Base-by-base conservation (phyloP, 2,113 vertebrate species). In the Archocentrus centrarchus region DNA sequence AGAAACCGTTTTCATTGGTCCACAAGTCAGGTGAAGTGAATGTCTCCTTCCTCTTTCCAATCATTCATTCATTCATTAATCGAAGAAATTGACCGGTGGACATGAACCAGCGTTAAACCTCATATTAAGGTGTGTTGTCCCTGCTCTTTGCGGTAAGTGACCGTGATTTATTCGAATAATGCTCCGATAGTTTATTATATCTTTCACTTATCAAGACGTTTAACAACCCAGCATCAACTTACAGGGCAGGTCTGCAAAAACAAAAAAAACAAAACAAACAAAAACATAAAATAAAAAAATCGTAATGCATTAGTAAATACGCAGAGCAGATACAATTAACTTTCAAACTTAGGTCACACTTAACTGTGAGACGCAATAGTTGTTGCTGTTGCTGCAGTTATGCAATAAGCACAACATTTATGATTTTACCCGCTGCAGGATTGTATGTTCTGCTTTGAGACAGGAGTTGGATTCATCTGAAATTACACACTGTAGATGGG, bases 21-120 rank as follows among this genome's bases (percentile, higher is more conserved):
- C 9, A 32, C 3, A 18, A 1, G 0, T 35, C 35, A 68, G 47
- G 75, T 0, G 3, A n/a, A n/a, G n/a, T n/a, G n/a, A 24, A 2
- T 1, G 44, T 70, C 9, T 70, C 15, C 18, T 13, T 22, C 6
- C 30, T 9, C 47, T 5, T 2, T 22, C 6, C 6, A 0, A 4
- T 30, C 47, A 47, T 53, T 75, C 27, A 64, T 73, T 63, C 11
- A 20, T 7, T 7, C n/a, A 13, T 70, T 32, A 53, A 70, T 39
- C 41, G 24, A 58, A 76, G 70, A 13, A 13, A 0, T 2, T 9
- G 2, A 3, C 17, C 0, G 44, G 44, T 53, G 44, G 24, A 55
- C 30, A 0, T 5, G 68, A 35, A 70, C 17, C 44, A 70, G 44
- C 66, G 1, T 53, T 53, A 13, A 53, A 11, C 10, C 22, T 60